A percentile compares a stretch with the other conserved stretches of the same genome.
Evolutionary conservation across 1,140 invertebrate genomes (phyloP).

Genomic region (Rhyacophila brunnea): DNA sequence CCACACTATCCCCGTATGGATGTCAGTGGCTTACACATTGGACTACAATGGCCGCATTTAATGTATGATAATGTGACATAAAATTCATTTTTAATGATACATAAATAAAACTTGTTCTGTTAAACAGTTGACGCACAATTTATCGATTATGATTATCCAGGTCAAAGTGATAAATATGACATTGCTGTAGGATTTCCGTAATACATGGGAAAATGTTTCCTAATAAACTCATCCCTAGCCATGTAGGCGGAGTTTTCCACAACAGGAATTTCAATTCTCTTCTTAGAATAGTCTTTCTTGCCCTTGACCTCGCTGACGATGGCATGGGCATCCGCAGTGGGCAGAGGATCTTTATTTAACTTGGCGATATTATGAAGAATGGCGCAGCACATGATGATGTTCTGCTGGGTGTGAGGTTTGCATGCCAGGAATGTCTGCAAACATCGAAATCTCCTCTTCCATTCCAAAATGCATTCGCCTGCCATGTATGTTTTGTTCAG

Average conservation of each 20-base stretch:
- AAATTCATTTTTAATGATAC: too few species aligned
- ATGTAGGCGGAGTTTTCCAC: constrained; percentile 25
- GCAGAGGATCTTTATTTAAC: constrained; percentile 29
- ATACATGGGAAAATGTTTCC: constrained; percentile 29
- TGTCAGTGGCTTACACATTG: too few species aligned
- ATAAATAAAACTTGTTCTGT: too few species aligned
- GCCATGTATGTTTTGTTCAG: constrained; percentile 27
- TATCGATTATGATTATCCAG: too few species aligned
- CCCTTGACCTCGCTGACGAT: constrained; percentile 26
- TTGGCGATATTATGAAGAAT: constrained; percentile 32
- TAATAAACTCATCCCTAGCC: constrained; percentile 31
- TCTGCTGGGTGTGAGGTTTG: constrained; percentile 30
- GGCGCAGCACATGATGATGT: constrained; percentile 29
- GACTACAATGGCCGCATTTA: too few species aligned
- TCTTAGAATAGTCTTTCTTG: constrained; percentile 26
- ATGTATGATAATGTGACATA: too few species aligned
- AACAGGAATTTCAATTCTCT: constrained; percentile 25
- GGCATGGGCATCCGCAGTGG: constrained; percentile 14
- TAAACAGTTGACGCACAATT: too few species aligned
- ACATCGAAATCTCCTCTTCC: constrained; percentile 30
- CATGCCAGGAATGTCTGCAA: constrained; percentile 30
- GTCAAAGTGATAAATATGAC: constrained; percentile 26
- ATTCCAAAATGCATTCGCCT: constrained; percentile 21
- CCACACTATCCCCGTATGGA: too few species aligned
- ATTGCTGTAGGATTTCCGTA: constrained; percentile 21